A percentile compares a stretch with the other conserved stretches of the same genome.
Conservation (phyloP, 2,888 invertebrate genomes). For the Drosophila rubida region DNA sequence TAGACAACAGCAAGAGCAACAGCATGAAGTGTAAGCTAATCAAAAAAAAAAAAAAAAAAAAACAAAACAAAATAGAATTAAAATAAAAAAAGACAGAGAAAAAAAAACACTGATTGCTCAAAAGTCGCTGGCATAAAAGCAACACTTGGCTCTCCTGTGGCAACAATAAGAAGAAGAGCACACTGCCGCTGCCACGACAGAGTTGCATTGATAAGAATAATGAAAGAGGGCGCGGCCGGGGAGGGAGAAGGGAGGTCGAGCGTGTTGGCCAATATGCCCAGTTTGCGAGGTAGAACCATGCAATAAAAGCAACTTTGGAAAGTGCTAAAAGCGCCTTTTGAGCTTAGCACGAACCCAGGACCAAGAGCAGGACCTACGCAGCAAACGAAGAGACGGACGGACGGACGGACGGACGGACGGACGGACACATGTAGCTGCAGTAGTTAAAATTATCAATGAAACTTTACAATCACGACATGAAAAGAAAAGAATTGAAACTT, state of each 20-base stretch:
- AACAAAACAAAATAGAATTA: conserved; percentile 34
- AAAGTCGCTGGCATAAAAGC: conserved; percentile 55
- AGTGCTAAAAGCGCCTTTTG: conserved; percentile 68
- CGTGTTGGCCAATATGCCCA: too few relatives aligned
- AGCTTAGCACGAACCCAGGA: conserved; percentile 43
- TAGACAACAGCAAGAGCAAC: conserved; percentile 14
- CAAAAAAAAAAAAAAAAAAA: conserved; percentile 46
- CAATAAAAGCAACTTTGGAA: conserved; percentile 54
- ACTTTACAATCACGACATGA: conserved; percentile 68
- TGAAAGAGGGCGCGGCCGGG: not conserved
- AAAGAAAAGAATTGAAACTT: conserved; percentile 30
- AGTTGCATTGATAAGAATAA: conserved; percentile 23
- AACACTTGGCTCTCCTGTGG: conserved; percentile 46
- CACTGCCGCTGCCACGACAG: not conserved
- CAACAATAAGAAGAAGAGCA: not conserved
- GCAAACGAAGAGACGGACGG: not conserved
- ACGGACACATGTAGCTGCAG: conserved; percentile 50
- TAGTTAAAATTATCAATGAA: conserved; percentile 79
- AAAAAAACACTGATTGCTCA: conserved; percentile 26
- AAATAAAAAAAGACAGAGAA: not conserved
- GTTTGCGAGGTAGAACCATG: conserved; percentile 14
- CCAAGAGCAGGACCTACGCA: too few relatives aligned
- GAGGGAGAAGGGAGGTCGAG: too few relatives aligned
- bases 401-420: not conserved
- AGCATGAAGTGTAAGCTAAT: conserved; percentile 57